Conservation (phyloP, 2,113 vertebrate genomes). For the Colossoma macropomum region DNA sequence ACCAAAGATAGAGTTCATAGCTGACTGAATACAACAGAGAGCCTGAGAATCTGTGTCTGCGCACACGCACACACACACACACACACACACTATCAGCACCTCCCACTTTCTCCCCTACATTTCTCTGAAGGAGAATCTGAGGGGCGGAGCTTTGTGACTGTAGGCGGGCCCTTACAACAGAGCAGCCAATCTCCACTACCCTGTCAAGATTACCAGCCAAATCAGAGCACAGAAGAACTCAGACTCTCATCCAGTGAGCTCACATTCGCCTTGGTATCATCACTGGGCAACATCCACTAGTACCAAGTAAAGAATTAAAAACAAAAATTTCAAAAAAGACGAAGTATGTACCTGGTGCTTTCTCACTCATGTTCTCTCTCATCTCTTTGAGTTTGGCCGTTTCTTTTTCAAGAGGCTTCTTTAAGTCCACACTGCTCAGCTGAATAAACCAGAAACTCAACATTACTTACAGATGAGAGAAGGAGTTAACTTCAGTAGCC, state of each 20-base stretch:
- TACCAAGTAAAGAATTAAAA: neutral
- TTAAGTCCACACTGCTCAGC: constrained; percentile 87
- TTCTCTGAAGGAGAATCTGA: constrained; percentile 21
- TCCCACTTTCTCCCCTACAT: constrained; percentile 17
- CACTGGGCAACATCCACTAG: constrained; percentile 38
- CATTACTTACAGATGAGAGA: too few species aligned
- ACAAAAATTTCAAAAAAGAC: constrained; percentile 30
- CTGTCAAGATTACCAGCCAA: constrained; percentile 60
- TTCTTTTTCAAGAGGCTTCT: constrained; percentile 88
- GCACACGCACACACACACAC: neutral
- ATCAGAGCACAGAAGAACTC: constrained; percentile 36
- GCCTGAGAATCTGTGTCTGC: neutral
- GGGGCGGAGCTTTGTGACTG: constrained; percentile 22
- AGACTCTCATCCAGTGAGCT: constrained; percentile 41
- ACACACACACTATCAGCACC: constrained; percentile 25
- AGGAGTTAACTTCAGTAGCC: too few species aligned
- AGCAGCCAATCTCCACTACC: constrained; percentile 43
- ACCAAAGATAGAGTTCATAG: constrained; percentile 45
- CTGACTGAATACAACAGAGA: constrained; percentile 48
- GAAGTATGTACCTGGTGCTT: constrained; percentile 64
- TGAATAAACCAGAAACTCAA: constrained; percentile 55
- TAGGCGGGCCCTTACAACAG: constrained; percentile 62
- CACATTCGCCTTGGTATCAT: constrained; percentile 64
- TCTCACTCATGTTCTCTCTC: constrained; percentile 65
- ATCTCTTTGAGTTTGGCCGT: constrained; percentile 84